Percentiles rank a stretch among this genome's conserved stretches.
Evolutionary conservation across 2,113 vertebrate species (phyloP).

Genomic region (Galemys pyrenaicus): DNA sequence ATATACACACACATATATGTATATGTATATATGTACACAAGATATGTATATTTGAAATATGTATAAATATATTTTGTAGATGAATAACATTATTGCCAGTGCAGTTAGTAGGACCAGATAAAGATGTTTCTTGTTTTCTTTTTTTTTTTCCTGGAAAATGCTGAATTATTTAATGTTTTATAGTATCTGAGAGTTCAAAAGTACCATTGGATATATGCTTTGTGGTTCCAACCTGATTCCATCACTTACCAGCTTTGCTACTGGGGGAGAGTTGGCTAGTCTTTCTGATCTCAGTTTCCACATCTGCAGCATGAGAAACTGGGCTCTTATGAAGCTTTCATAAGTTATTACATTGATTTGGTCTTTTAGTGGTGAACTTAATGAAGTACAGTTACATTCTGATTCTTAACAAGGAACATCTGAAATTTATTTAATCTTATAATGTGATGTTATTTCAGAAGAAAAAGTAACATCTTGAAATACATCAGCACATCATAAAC

Average conservation of each 20-base stretch:
- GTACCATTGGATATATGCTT: neutral
- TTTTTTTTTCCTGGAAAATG: neutral
- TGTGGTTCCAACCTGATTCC: neutral
- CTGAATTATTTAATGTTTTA: neutral
- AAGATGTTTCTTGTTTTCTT: neutral
- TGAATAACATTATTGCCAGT: neutral
- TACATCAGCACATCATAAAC: neutral
- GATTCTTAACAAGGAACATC: too few species aligned
- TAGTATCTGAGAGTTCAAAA: neutral
- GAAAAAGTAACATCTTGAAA: too few species aligned
- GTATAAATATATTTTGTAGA: neutral
- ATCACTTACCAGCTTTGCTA: neutral
- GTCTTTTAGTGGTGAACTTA: too few species aligned
- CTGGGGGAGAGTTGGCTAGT: neutral
- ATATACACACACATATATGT: too few species aligned
- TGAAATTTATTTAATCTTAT: too few species aligned
- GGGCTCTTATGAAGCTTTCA: neutral
- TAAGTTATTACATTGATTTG: neutral
- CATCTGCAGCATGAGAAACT: neutral
- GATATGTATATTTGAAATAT: too few species aligned
- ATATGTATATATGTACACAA: too few species aligned
- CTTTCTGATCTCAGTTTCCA: neutral
- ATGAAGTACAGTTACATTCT: too few species aligned
- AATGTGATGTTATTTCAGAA: too few species aligned
- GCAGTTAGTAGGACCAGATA: neutral